Base-by-base conservation (phyloP, 2,113 vertebrate genomes). In the Okapia johnstoni region DNA sequence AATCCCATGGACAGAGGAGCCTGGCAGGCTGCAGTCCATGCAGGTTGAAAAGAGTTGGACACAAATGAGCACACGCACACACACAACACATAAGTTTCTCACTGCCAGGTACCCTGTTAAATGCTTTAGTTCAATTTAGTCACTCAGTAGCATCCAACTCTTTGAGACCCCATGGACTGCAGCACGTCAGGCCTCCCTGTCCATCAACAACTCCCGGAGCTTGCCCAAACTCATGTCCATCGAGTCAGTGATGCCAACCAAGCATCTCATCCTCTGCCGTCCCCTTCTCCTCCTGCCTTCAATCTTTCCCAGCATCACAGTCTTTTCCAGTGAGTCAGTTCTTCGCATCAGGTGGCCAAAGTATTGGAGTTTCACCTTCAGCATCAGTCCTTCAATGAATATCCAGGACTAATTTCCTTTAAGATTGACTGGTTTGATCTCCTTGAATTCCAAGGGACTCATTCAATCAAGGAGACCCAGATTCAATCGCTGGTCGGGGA, bases 401-500 rank as follows among this genome's bases (percentile, higher is more conserved):
- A 61, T 61, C 60, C 30, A 61, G 60, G 28, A 61, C 28, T 61
- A 14, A 61, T 61, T 61, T 61, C 30, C 1, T 30, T 61, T 15
- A 61, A 28, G 30, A 15, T 16, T 33, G 60, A 33, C 60, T 61
- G 28, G 30, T 33, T 63, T 7, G 30, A 61, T 63, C 60, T 63
- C 14, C 28, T 61, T 61, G 30, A 33, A 16, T 63, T 63, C 60
- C 60, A 63, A 63, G 14, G 60, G 60, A 33, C 28, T 63, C 14
- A 33, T 63, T 63, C 60, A 63, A 3, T 33, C 60, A 63, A 63
- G 60, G 63, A 36, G 63, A 66, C 15, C 30, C 16, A n/a, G 63
- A n/a, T 36, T 66, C 33, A n/a, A 1, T 10, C 3, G 16, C 33
- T n/a, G 17, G 33, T 1, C 8, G 1, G 33, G 16, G 9, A 19